Base-by-base conservation (phyloP, 1,140 invertebrate species). In the Dysdera silvatica region DNA sequence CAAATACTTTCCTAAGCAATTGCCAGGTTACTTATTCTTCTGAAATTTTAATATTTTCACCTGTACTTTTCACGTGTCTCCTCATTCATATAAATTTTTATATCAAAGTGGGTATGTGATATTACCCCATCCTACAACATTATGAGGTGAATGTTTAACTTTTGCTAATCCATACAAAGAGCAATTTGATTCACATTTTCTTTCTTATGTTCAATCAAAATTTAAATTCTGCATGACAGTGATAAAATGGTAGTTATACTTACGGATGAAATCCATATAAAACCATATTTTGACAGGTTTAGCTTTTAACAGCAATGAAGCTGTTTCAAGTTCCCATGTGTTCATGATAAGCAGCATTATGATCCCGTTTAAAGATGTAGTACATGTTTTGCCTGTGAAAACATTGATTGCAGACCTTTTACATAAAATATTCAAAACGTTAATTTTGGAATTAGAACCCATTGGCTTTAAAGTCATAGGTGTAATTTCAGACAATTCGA, bases 401-500 rank as follows among this genome's bases (percentile, higher is more conserved):
- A 53, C 48, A 7, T 58, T 69, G 14, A 47, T n/a, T 12, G 57
- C 18, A 23, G 43, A 65, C 29, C 4, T 24, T 20, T 26, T 68
- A 8, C 47, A 59, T 51, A 12, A 43, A 14, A 24, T 63, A 45
- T 24, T 61, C 16, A 67, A 53, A 12, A 63, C 35, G 14, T 32
- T 66, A 20, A 45, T 62, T 45, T 16, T 68, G 57, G 32, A 61
- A 10, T 54, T 69, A 8, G 56, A 69, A 28, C 18, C 28, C 18
- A 57, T 57, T 29, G 24, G 37, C n/a, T 59, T 59, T 31, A 23
- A 0, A 6, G 40, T 61, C 10, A 10, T 68, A 3, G 31, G 68
- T 28, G 23, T 70, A 8, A 65, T 28, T 49, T 61, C 62, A 28
- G 65, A n/a, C n/a, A 69, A 70, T 47, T 55, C 65, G 8, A 67